These are phyloP conservation scores for Sesia apiformis DNA, from an alignment of 2,888 invertebrate genomes.

Conservation along the genomic window DNA sequence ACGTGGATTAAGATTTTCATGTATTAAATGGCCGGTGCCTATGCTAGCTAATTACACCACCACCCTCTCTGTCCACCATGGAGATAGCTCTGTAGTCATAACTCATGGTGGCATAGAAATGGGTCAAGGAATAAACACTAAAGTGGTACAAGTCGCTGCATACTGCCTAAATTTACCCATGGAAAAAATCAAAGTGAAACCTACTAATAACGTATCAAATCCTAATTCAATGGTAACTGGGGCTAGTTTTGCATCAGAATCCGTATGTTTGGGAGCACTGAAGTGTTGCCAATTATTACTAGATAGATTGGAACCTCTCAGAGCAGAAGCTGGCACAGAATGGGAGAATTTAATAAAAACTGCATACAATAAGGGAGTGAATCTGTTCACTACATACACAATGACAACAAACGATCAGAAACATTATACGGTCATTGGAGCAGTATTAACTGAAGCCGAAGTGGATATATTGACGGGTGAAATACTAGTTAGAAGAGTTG, in stretches of 20 bases:
- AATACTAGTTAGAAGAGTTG: constrained; percentile 75
- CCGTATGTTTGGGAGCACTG: constrained; percentile 50
- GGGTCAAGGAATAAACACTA: constrained; percentile 79
- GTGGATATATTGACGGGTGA: constrained; percentile 87
- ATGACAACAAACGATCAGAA: constrained; percentile 29
- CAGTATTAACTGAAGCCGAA: constrained; percentile 79
- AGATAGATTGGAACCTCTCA: constrained; percentile 48
- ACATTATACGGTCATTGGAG: constrained; percentile 74
- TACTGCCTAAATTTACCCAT: constrained; percentile 73
- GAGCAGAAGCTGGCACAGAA: neutral
- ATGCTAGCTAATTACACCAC: constrained; percentile 32
- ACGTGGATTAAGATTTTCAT: constrained; percentile 70
- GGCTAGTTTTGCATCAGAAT: constrained; percentile 76
- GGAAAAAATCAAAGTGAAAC: constrained; percentile 73
- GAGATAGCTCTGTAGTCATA: constrained; percentile 75
- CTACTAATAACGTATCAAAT: constrained; percentile 68
- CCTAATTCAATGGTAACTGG: constrained; percentile 77
- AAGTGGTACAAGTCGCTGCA: constrained; percentile 76
- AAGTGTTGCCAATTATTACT: constrained; percentile 70
- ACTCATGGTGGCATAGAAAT: constrained; percentile 74
- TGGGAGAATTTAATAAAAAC: neutral
- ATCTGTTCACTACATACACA: constrained; percentile 14
- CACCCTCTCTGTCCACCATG: constrained; percentile 70
- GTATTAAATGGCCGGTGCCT: constrained; percentile 70
- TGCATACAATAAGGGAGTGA: neutral